Evolutionary conservation across 2,888 invertebrate genomes (phyloP), one percentile per base, ranked within the genome.

Genomic region (Erebia aethiops): DNA sequence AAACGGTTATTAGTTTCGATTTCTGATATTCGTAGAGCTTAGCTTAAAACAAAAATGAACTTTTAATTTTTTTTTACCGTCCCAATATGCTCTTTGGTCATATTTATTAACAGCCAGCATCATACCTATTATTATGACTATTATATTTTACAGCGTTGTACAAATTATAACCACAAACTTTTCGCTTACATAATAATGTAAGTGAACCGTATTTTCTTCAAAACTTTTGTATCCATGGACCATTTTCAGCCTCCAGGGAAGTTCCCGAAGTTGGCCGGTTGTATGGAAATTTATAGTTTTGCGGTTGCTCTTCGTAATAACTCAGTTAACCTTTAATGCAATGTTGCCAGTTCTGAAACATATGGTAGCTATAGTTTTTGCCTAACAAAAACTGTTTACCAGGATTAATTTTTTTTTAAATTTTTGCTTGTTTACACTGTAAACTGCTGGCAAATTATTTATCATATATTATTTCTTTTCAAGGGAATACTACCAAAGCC

Each of bases 241-340:
- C 75, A 72, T 74, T 76, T 77, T 77, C 77, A 74, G 70, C 81
- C 78, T 73, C 66, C 57, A 80, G 81, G 81, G 79, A 81, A 82
- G 79, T 78, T 73, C 74, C 73, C 73, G 69, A 83, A 84, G 77
- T 84, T 81, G 66, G 71, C 46, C 72, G 74, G 72, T 74, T 72
- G 72, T 79, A 80, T 75, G 78, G 80, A 84, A 81, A 80, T 80
- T 72, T 76, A 80, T 75, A 78, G 75, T 74, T 75, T 56, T 58
- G 57, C 51, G 58, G 51, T 60, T 72, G 79, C 78, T 74, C 79
- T 80, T 76, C 75, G 78, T 79, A 71, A 78, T 81, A 80, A 77
- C 76, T 78, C 72, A 77, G 74, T 77, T 76, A 76, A 69, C 62
- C 67, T 70, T 74, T 79, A 79, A 79, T 79, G 76, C 74, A 77